Base-by-base conservation (phyloP, 2,113 vertebrate genomes). In the Poeciliopsis prolifica region DNA sequence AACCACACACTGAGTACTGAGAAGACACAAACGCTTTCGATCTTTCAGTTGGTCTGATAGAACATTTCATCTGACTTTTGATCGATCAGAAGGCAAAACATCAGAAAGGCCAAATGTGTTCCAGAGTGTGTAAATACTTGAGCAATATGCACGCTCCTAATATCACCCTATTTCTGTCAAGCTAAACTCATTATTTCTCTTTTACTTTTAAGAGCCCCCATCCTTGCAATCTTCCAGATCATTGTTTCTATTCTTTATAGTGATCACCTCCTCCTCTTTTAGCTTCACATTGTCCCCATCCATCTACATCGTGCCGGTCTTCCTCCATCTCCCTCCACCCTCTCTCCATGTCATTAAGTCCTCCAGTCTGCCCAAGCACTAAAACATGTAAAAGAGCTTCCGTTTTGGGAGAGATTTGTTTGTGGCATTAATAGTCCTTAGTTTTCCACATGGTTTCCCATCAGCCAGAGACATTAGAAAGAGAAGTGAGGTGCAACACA, bases 361-460 rank as follows among this genome's bases (percentile, higher is more conserved):
- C 75, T 70, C 74, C 74, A 75, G 84, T 73, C 72, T 30, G 42
- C 76, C 75, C 42, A 22, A 71, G 80, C 83, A 86, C 80, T 88
- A 88, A 87, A 92, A 90, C 87, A 92, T 90, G 85, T 85, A 89
- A 92, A 91, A 90, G 83, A 85, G 83, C 77, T 84, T 86, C 80
- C 69, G 42, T 88, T 89, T 90, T 90, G 61, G 73, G 75, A 85
- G 73, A 89, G 82, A 92, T 93, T 91, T 93, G 91, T 93, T 93
- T 90, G 89, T 89, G 86, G 86, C 89, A 91, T 92, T 93, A 91
- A 92, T 89, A 92, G 89, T 88, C 89, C 89, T 93, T 91, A 90
- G 89, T 91, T 92, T 92, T 92, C 89, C 90, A 90, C 89, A 88
- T 92, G 86, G 89, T 82, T 89, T 90, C 81, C 83, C 70, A 68